Evolutionary conservation across 2,113 vertebrate species (phyloP).

Genomic region (Brachyhypopomus occidentalis): DNA sequence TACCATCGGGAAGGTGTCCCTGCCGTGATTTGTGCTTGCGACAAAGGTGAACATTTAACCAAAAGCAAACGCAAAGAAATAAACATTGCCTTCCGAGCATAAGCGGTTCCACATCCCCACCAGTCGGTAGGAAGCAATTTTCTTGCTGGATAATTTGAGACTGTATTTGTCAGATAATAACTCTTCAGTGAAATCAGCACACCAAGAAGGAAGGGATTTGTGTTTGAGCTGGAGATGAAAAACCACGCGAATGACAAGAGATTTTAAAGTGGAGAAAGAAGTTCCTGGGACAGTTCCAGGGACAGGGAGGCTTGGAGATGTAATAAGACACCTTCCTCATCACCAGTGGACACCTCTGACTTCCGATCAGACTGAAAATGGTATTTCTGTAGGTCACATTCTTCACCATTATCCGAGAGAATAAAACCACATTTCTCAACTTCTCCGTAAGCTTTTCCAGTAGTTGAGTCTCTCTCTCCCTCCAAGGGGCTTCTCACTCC

Average conservation of each 20-base stretch:
- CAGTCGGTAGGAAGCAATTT: background rate
- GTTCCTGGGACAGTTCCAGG: background rate
- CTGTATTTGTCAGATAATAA: conserved; percentile 6
- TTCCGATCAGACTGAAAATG: background rate
- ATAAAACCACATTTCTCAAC: too few relatives aligned
- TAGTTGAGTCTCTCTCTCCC: too few relatives aligned
- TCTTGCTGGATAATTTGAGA: background rate
- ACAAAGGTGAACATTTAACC: background rate
- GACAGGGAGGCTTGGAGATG: background rate
- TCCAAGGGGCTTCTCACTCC: too few relatives aligned
- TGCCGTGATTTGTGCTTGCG: background rate
- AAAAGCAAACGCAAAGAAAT: background rate
- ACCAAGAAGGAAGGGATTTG: background rate
- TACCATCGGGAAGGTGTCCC: background rate
- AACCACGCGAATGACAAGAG: background rate
- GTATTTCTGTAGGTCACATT: too few relatives aligned
- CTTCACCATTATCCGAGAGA: too few relatives aligned
- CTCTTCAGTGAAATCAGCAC: background rate
- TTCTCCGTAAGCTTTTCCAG: too few relatives aligned
- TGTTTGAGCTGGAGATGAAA: background rate
- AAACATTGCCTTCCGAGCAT: background rate
- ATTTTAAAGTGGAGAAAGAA: background rate
- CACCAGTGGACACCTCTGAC: background rate
- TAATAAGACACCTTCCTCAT: background rate
- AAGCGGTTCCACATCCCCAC: background rate